Evolutionary conservation across 2,113 vertebrate genomes (phyloP).

Genomic region (Psittacara wagleri): DNA sequence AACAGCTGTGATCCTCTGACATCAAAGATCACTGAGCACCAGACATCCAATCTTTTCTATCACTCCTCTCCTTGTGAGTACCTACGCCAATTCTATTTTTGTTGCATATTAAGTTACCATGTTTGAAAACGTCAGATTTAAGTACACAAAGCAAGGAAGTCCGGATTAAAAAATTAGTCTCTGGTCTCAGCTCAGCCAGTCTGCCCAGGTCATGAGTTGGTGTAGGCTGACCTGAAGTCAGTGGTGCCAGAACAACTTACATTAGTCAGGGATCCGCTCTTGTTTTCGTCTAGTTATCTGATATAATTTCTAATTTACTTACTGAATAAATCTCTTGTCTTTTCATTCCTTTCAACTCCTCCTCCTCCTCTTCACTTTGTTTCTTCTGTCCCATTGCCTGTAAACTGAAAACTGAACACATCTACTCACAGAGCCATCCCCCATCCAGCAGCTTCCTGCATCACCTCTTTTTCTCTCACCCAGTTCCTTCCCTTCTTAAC

Average conservation of each 20-base stretch:
- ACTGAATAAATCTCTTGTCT: neutral
- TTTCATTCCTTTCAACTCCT: neutral
- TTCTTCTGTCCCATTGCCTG: neutral
- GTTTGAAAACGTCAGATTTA: neutral
- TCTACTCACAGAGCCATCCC: neutral
- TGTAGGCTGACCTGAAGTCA: neutral
- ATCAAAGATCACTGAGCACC: neutral
- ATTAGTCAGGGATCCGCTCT: neutral
- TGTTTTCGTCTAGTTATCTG: neutral
- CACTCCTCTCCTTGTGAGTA: neutral
- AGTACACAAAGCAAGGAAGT: neutral
- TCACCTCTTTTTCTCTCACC: neutral
- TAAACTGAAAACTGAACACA: neutral
- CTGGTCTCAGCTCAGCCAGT: neutral
- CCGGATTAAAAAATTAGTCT: neutral
- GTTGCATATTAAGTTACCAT: neutral
- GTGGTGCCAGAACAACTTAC: neutral
- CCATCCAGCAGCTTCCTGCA: neutral
- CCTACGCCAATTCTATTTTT: neutral
- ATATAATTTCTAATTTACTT: neutral
- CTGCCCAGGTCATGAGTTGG: neutral
- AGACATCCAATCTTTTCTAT: neutral
- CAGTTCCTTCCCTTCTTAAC: neutral
- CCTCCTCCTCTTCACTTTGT: neutral
- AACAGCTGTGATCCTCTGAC: neutral